These are phyloP conservation scores for Parazoanthus darwini DNA, from an alignment of 92 coral and sea anemone genomes.

Conservation along the genomic window DNA sequence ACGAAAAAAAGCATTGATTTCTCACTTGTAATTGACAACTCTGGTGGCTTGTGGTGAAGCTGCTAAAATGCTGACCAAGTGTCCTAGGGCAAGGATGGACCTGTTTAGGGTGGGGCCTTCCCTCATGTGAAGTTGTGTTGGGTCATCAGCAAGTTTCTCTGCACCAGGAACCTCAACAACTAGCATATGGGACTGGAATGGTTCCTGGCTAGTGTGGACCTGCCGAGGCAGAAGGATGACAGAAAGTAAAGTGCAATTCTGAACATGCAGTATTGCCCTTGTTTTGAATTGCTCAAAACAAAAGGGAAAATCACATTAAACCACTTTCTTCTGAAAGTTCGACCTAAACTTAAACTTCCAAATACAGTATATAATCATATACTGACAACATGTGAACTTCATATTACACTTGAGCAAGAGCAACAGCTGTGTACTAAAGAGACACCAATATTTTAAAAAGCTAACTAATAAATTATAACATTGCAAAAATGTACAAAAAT, in stretches of 20 bases:
- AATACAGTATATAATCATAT: too few species aligned
- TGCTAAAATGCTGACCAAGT: conserved; percentile 62
- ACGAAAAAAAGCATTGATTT: background rate
- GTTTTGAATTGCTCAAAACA: too few species aligned
- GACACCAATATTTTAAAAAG: too few species aligned
- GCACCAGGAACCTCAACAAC: conserved; percentile 85
- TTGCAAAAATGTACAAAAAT: too few species aligned
- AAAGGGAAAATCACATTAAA: too few species aligned
- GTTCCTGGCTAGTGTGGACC: conserved; percentile 64
- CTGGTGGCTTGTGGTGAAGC: conserved; percentile 60
- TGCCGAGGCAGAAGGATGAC: background rate
- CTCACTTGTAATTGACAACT: conserved; percentile 69
- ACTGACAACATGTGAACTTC: too few species aligned
- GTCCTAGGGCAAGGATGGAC: conserved; percentile 62
- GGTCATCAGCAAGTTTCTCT: conserved; percentile 84
- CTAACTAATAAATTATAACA: too few species aligned
- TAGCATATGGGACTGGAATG: conserved; percentile 57
- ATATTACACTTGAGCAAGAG: too few species aligned
- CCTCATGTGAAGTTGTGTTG: conserved; percentile 84
- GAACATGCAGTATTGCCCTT: too few species aligned
- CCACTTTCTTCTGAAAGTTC: too few species aligned
- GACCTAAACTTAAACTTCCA: background rate
- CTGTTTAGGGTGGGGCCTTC: conserved; percentile 83
- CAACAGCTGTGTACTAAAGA: too few species aligned
- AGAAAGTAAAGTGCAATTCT: too few species aligned